phyloP scores from a whole-genome alignment of 1,140 invertebrate species.

The Trypoxylus dichotomus region DNA sequence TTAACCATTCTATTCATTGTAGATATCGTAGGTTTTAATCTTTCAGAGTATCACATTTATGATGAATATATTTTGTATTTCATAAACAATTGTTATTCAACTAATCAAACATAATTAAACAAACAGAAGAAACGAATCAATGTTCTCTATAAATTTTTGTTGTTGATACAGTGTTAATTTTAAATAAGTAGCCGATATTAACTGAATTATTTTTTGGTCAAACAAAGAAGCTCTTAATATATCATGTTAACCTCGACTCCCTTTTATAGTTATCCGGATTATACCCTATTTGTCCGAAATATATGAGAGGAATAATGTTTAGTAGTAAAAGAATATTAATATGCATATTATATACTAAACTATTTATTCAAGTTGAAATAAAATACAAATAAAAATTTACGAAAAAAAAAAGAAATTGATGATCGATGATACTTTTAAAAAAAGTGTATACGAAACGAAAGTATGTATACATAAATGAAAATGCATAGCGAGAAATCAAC shows the following conservation, averaged over 20 bases:
- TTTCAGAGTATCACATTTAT: too few species aligned
- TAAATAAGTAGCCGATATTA: too few species aligned
- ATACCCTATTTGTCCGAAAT: constrained; percentile 51
- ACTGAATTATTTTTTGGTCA: too few species aligned
- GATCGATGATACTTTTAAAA: background rate
- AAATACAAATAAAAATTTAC: constrained; percentile 37
- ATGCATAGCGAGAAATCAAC: constrained; percentile 38
- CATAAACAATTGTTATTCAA: too few species aligned
- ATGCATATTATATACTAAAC: constrained; percentile 19
- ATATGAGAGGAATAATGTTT: constrained; percentile 3
- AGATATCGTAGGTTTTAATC: too few species aligned
- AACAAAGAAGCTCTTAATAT: too few species aligned
- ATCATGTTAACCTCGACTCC: background rate
- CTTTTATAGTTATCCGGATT: background rate
- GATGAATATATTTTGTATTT: too few species aligned
- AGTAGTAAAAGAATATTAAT: constrained; percentile 34
- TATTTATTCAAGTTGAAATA: constrained; percentile 9
- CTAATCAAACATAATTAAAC: too few species aligned
- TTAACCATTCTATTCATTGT: too few species aligned
- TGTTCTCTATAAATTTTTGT: too few species aligned
- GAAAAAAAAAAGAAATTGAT: constrained; percentile 27
- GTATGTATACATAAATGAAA: constrained; percentile 11
- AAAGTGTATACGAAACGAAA: background rate
- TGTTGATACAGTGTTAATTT: too few species aligned
- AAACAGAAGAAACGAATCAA: too few species aligned